Percentiles rank a stretch among this genome's conserved stretches.
Evolutionary conservation across 2,797 vertebrate genomes (phyloP).

Genomic region (Gadopsis bispinosus): DNA sequence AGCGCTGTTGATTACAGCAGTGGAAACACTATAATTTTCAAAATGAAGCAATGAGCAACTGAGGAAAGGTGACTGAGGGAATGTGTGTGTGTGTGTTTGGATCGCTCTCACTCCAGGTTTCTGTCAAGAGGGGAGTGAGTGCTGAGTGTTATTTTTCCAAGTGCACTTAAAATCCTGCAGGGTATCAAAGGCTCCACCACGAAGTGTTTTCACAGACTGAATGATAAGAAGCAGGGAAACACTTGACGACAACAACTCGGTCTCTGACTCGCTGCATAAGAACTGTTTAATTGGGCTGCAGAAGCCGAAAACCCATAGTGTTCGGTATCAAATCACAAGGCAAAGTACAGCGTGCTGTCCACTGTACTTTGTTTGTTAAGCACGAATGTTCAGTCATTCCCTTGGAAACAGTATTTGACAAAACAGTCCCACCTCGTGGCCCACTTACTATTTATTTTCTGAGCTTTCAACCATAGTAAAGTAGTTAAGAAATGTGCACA

Average conservation of each 20-base stretch:
- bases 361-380: background rate
- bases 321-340: background rate
- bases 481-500: background rate
- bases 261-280: slow-evolving; percentile 22
- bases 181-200: slow-evolving; percentile 65
- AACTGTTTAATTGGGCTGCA: slow-evolving; percentile 3
- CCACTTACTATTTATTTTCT: background rate
- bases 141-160: slow-evolving; percentile 68
- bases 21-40: slow-evolving; percentile 40
- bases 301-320: background rate
- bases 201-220: slow-evolving; percentile 67
- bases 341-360: background rate
- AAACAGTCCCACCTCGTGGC: background rate
- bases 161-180: slow-evolving; percentile 71
- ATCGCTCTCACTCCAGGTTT: slow-evolving; percentile 57
- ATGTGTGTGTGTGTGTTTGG: slow-evolving; percentile 38
- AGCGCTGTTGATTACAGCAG: slow-evolving; percentile 20
- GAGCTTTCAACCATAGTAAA: background rate
- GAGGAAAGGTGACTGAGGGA: slow-evolving; percentile 1
- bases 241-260: slow-evolving; percentile 35
- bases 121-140: slow-evolving; percentile 61
- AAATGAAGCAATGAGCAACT: slow-evolving; percentile 42
- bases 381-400: background rate
- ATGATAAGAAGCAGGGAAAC: slow-evolving; percentile 62
- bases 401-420: background rate